These are phyloP conservation scores for Macaca mulatta DNA, from an alignment of 2,113 vertebrate genomes.

Conservation along the genomic window DNA sequence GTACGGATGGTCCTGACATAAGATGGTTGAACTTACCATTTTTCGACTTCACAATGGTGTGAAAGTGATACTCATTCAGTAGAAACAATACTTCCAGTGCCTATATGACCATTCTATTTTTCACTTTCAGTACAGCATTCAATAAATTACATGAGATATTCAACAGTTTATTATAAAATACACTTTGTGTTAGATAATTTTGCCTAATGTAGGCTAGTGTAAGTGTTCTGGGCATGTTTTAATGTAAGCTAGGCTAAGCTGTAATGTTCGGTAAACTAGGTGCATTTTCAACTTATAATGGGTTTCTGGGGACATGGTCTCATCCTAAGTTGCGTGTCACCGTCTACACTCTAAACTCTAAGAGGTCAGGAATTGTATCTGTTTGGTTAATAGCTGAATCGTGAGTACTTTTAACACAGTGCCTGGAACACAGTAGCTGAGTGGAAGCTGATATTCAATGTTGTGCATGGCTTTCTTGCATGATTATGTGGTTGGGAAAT, in stretches of 20 bases:
- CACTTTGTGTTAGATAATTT: neutral
- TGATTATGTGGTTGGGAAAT: neutral
- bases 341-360: neutral
- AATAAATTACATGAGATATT: neutral
- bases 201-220: neutral
- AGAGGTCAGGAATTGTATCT: neutral
- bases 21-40: neutral
- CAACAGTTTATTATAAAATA: neutral
- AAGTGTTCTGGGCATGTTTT: neutral
- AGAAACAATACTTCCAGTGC: neutral
- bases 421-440: neutral
- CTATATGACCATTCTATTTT: neutral
- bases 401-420: neutral
- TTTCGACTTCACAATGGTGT: neutral
- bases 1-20: neutral
- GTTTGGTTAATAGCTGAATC: neutral
- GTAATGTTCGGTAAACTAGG: neutral
- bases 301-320: neutral
- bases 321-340: neutral
- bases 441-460: neutral
- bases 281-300: neutral
- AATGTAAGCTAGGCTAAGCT: neutral
- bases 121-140: neutral
- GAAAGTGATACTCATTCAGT: neutral
- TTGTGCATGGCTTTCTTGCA: neutral